A percentile compares a stretch with the other conserved stretches of the same genome.
These are phyloP conservation scores for Uloborus diversus DNA, from an alignment of 1,140 invertebrate species.

Conservation along the genomic window DNA sequence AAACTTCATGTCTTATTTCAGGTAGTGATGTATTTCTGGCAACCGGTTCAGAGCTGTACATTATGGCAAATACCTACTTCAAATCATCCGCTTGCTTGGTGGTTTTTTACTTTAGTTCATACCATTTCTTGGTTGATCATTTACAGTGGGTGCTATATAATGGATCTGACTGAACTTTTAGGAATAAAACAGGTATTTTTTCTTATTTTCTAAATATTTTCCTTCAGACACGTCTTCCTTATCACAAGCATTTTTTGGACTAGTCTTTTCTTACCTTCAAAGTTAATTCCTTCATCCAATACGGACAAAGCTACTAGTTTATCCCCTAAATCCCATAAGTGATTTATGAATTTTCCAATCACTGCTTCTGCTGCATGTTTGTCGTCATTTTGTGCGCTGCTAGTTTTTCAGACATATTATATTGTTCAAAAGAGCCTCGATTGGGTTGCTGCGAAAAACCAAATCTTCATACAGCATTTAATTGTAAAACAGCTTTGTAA, in stretches of 20 bases:
- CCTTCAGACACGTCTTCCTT: neutral
- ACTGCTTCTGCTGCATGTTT: too few relatives aligned
- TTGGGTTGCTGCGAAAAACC: too few relatives aligned
- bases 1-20: constrained; percentile 12
- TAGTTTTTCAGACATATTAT: too few relatives aligned
- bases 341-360: too few relatives aligned
- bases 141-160: constrained; percentile 55
- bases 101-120: constrained; percentile 59
- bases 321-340: neutral
- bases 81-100: constrained; percentile 37
- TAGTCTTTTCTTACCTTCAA: neutral
- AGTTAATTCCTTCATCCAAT: neutral
- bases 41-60: constrained; percentile 9
- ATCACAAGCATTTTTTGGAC: neutral
- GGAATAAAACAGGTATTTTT: constrained; percentile 59
- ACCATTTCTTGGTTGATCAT: constrained; percentile 58
- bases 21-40: constrained; percentile 58
- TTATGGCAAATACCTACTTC: constrained; percentile 58
- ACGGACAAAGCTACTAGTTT: neutral
- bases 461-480: too few relatives aligned
- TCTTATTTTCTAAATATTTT: neutral
- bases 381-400: too few relatives aligned
- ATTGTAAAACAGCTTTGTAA: too few relatives aligned
- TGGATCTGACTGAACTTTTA: constrained; percentile 59
- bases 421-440: too few relatives aligned